Evolutionary conservation across 2,113 vertebrate species (phyloP), one percentile per base, ranked within the genome.

Genomic region (Polyodon spathula): DNA sequence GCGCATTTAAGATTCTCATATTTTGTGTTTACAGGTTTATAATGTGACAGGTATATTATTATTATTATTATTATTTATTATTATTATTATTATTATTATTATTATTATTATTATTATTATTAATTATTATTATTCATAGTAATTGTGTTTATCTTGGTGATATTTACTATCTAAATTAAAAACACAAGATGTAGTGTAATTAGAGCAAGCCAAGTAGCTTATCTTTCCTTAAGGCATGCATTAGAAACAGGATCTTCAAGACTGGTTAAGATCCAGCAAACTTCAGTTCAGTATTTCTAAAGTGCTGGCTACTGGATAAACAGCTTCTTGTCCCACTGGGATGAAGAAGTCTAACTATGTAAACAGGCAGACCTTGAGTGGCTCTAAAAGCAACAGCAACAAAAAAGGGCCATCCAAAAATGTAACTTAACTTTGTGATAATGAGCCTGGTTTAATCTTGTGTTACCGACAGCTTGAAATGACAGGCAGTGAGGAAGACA

Each of bases 401-500:
- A n/a, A n/a, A n/a, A n/a, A n/a, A n/a, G n/a, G n/a, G n/a, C n/a
- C n/a, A n/a, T n/a, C n/a, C n/a, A n/a, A n/a, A n/a, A n/a, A n/a
- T n/a, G n/a, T n/a, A n/a, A n/a, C n/a, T n/a, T n/a, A n/a, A n/a
- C n/a, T n/a, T n/a, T n/a, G n/a, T n/a, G n/a, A n/a, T n/a, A n/a
- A n/a, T n/a, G n/a, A n/a, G n/a, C n/a, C n/a, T n/a, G n/a, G n/a
- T n/a, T n/a, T n/a, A n/a, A 38, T 40, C 14, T 62, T 42, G 59
- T 65, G 44, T 59, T 41, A 12, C 37, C 12, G 61, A 15, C 43
- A 41, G 42, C 4, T 59, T 67, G 69, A 8, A 44, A 82, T 79
- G 76, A 75, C 72, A 37, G 66, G 44, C 66, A 60, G 67, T 1
- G 74, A 75, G 51, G 72, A 73, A 50, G 61, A 64, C 37, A 64